Evolutionary conservation across 2,113 vertebrate genomes (phyloP), one percentile per base, ranked within the genome.

Genomic region (Oreochromis spilurus): DNA sequence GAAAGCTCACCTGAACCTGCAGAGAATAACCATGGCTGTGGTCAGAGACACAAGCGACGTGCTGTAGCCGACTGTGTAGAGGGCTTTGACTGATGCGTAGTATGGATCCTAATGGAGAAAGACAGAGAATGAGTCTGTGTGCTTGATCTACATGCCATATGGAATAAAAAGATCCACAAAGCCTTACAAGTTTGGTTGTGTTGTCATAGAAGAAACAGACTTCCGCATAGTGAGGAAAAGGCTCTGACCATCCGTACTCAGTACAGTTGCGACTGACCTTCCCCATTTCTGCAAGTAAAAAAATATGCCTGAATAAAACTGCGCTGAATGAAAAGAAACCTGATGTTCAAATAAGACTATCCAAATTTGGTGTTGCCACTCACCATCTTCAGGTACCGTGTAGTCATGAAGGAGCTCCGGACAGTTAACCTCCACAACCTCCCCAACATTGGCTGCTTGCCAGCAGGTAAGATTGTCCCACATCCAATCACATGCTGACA

Each of bases 391-490:
- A 1, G 97, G 97, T 55, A 95, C 96, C 90, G 98, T 96, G 91
- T 98, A 94, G 29, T 95, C 96, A 6, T 93, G 82, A 93, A 99
- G 98, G 62, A 99, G 91, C 5, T 97, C 97, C 0, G 98, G 98
- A 89, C 99, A 99, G 92, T 94, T 98, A 86, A 99, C 97, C 31
- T 96, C 95, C 77, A 98, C 97, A 0, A 97, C 96, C 81, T 99
- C 97, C 0, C 98, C 98, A 2, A 98, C 88, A 0, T 65, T 94
- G 14, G 97, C 97, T 0, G 97, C 97, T 95, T 98, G 97, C 98
- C 99, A 99, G 85, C 99, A 99, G 0, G 98, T 99, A 89, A 99
- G 96, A 40, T 99, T 99, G 89, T 99, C 99, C 99, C 99, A 99
- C 97, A 98, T 97, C 94, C 98, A 98, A 0, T 97, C 96, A 88